phyloP scores from a whole-genome alignment of 2,888 invertebrate species.

The Oligia latruncula region DNA sequence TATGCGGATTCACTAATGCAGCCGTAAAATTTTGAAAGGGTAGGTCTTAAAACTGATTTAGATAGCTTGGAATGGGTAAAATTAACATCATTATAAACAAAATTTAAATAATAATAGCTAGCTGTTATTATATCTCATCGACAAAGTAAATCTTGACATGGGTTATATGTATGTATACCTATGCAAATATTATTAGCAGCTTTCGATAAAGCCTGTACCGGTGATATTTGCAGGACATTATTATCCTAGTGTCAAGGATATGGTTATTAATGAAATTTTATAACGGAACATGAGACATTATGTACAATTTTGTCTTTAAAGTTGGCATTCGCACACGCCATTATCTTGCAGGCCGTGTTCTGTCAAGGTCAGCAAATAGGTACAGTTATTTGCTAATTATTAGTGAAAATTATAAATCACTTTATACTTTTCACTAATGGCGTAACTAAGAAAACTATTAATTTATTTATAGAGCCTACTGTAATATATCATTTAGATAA shows the following conservation, averaged over 20 bases:
- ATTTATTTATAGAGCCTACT: background rate
- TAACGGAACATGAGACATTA: background rate
- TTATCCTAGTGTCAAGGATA: background rate
- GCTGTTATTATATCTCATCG: background rate
- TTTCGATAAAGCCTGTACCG: background rate
- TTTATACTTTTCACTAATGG: background rate
- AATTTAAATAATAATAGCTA: constrained; percentile 11
- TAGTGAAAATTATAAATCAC: background rate
- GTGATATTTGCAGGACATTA: background rate
- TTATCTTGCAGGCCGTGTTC: background rate
- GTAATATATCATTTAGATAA: background rate
- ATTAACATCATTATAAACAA: constrained; percentile 28
- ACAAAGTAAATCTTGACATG: background rate
- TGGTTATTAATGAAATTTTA: background rate
- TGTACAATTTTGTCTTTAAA: too few relatives aligned
- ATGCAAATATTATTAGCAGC: background rate
- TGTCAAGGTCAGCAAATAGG: background rate
- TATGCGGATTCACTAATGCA: constrained; percentile 48
- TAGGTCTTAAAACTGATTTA: constrained; percentile 45
- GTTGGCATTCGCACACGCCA: background rate
- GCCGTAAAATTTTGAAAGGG: constrained; percentile 48
- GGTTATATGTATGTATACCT: background rate
- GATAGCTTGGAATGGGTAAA: constrained; percentile 21
- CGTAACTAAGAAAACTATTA: background rate
- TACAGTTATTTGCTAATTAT: background rate